Base-by-base conservation (phyloP, 2,797 vertebrate species). In the Peromyscus attwateri region DNA sequence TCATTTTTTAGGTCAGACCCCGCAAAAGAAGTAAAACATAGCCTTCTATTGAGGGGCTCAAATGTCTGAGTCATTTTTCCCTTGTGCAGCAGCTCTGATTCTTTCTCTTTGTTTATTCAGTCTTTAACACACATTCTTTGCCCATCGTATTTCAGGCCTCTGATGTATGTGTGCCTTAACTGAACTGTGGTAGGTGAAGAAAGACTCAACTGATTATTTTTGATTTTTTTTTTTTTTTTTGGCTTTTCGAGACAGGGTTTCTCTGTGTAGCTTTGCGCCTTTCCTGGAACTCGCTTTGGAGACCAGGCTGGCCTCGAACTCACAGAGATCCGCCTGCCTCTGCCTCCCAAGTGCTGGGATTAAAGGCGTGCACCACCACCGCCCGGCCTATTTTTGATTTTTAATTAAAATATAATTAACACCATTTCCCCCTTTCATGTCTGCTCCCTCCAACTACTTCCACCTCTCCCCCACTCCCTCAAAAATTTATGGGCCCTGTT, bases 181-280 rank as follows among this genome's bases (percentile, higher is more conserved):
- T 73, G 57, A n/a, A 29, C 46, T 79, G 55, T 87, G 46, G n/a
- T 77, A 5, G 87, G 27, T 90, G 31, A 68, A 49, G 52, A 14
- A 66, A 12, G 83, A 92, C 70, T 21, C 62, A 62, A 31, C 71
- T 37, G 89, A 81, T 85, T 95, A 52, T 84, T 73, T 73, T 40
- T 75, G 34, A 77, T 31, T 52, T 77, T 80, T n/a, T n/a, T n/a
- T n/a, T n/a, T n/a, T n/a, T n/a, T n/a, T n/a, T n/a, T n/a, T n/a
- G n/a, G n/a, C n/a, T n/a, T n/a, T n/a, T n/a, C n/a, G n/a, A n/a
- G n/a, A n/a, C n/a, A n/a, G n/a, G n/a, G n/a, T n/a, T n/a, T n/a
- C n/a, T n/a, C n/a, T n/a, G n/a, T n/a, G n/a, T n/a, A n/a, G n/a
- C n/a, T n/a, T n/a, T n/a, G n/a, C n/a, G n/a, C n/a, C n/a, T n/a